Percentiles rank a stretch among this genome's conserved stretches.
These are phyloP conservation scores for Coenonympha glycerion DNA, from an alignment of 2,888 invertebrate genomes.

Conservation along the genomic window DNA sequence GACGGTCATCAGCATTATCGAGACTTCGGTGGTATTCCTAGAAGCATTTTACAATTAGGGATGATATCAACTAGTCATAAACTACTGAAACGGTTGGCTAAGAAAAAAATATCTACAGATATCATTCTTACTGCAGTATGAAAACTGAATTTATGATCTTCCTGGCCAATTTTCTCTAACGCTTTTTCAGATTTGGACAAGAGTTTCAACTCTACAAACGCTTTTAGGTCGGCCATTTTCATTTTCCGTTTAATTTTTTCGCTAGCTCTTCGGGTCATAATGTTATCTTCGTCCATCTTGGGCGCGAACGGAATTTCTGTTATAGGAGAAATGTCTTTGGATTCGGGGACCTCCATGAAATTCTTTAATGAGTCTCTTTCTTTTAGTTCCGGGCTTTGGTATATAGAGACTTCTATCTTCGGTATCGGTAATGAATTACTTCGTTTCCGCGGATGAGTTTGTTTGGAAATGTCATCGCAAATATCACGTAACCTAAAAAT, in stretches of 20 bases:
- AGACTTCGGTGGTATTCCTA: constrained; percentile 89
- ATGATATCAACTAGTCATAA: too few species aligned
- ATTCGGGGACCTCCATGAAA: constrained; percentile 86
- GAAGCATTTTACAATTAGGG: constrained; percentile 32
- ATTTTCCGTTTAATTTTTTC: constrained; percentile 90
- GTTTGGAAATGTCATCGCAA: constrained; percentile 86
- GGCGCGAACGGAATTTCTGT: constrained; percentile 70
- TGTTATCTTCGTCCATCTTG: constrained; percentile 57
- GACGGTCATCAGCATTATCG: constrained; percentile 86
- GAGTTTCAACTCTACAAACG: constrained; percentile 93
- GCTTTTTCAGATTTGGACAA: constrained; percentile 94
- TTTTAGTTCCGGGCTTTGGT: constrained; percentile 84
- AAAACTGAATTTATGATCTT: constrained; percentile 78
- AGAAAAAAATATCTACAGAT: constrained; percentile 70
- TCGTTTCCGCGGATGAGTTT: constrained; percentile 87
- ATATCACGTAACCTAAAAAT: constrained; percentile 86
- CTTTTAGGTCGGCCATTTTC: constrained; percentile 93
- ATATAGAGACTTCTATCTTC: constrained; percentile 91
- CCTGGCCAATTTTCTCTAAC: constrained; percentile 90
- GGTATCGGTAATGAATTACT: constrained; percentile 96
- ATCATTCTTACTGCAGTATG: constrained; percentile 78
- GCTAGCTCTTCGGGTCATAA: constrained; percentile 79
- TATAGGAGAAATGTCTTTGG: constrained; percentile 79
- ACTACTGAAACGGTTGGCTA: constrained; percentile 20
- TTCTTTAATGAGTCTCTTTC: constrained; percentile 81